These are phyloP conservation scores for Naso thynnoides DNA, from an alignment of 2,797 vertebrate species.

Conservation along the genomic window DNA sequence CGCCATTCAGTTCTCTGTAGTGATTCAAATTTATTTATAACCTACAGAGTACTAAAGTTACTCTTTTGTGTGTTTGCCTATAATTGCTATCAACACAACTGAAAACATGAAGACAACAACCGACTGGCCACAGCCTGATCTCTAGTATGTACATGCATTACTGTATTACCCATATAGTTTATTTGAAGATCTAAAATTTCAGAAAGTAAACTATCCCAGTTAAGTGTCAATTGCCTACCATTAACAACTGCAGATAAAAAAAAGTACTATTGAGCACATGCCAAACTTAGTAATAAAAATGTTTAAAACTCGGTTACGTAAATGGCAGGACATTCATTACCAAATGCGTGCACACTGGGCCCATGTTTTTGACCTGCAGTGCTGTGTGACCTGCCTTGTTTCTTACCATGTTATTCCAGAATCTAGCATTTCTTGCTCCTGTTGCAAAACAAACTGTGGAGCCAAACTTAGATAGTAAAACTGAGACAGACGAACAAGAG, in stretches of 20 bases:
- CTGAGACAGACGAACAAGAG: slow-evolving; percentile 20
- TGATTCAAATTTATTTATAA: neutral
- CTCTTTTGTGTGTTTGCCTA: neutral
- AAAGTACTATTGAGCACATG: slow-evolving; percentile 10
- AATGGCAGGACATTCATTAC: slow-evolving; percentile 35
- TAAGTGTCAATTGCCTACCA: neutral
- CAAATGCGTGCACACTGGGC: slow-evolving; percentile 8
- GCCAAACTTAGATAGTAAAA: slow-evolving; percentile 14
- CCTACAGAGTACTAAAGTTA: neutral
- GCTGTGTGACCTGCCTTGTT: slow-evolving; percentile 43
- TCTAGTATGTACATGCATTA: neutral
- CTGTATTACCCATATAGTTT: neutral
- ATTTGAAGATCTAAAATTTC: neutral
- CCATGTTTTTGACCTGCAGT: slow-evolving; percentile 56
- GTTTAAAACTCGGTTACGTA: slow-evolving; percentile 25
- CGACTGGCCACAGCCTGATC: no score
- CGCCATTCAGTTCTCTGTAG: neutral
- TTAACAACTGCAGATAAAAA: slow-evolving; percentile 20
- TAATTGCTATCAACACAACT: neutral
- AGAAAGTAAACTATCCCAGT: neutral
- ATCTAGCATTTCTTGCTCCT: slow-evolving; percentile 56
- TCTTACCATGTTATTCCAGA: slow-evolving; percentile 53
- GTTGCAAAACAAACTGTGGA: slow-evolving; percentile 57
- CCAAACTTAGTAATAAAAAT: slow-evolving; percentile 17
- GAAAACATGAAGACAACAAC: no score